Base-by-base conservation (phyloP, 2,797 vertebrate species). In the Bovichtus variegatus region DNA sequence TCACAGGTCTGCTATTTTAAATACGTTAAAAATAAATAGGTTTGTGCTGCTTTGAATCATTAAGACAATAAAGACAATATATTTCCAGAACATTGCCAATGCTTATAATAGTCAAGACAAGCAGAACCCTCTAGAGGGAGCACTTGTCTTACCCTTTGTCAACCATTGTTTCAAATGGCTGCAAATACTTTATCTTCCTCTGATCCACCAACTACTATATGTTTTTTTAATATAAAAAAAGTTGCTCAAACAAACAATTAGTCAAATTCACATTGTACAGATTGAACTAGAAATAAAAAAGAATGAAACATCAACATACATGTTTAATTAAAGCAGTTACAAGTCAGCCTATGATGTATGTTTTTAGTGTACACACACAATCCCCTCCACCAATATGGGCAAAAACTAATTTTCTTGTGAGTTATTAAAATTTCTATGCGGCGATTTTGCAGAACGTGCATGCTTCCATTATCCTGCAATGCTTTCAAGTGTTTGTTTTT, bases 81-180 rank as follows among this genome's bases (percentile, higher is more conserved):
- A 10, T 62, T 40, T 31, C 5, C 21, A 41, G 27, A 31, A 27
- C 47, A 23, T 55, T 46, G 12, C 21, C 40, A 43, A 8, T 12
- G 12, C 10, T 38, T n/a, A 31, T 50, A 4, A 46, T 11, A 10
- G 27, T 21, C 38, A 9, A 27, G 9, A 31, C 31, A 50, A 60
- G 29, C 2, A 31, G 2, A 51, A 2, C 65, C 81, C 89, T 63
- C 63, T 82, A 92, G 91, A 71, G 88, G 88, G 89, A 51, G 81
- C 78, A 23, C 53, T 83, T 51, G 68, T 62, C 71, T 51, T 27
- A 74, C 18, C 3, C 10, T 73, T 76, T 40, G 3, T 41, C 13
- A 27, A 65, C 25, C 4, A 36, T 29, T 7, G 0, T 40, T 9
- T 57, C 1, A 25, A 34, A 44, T 9, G 12, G 19, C 51, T 44